Conservation (phyloP, 2,113 vertebrate species). For the Caranx ignobilis region DNA sequence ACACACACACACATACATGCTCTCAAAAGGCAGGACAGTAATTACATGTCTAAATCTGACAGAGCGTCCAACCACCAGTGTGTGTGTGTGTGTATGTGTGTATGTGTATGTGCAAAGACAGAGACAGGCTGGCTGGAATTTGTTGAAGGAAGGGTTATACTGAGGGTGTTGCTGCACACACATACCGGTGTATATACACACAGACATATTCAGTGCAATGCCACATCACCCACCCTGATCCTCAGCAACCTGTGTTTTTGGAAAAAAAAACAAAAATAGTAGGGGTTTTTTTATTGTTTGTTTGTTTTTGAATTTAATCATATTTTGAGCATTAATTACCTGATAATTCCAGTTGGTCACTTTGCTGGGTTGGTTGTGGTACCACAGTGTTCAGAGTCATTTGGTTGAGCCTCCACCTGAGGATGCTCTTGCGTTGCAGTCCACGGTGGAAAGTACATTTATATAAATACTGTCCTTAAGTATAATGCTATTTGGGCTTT, state of each 20-base stretch:
- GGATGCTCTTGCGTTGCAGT: background rate
- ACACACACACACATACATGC: constrained; percentile 11
- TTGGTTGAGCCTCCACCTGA: background rate
- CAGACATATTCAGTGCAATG: constrained; percentile 34
- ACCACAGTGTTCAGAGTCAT: background rate
- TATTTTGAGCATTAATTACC: too few species aligned
- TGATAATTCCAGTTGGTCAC: background rate
- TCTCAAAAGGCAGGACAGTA: constrained; percentile 55
- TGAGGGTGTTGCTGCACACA: constrained; percentile 49
- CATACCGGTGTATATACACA: constrained; percentile 30
- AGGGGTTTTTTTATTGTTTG: background rate
- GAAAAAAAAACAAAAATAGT: too few species aligned
- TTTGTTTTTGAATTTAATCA: background rate
- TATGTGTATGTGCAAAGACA: constrained; percentile 40
- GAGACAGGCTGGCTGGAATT: constrained; percentile 67
- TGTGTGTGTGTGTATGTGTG: constrained; percentile 51
- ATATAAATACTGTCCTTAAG: background rate
- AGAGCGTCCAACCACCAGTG: constrained; percentile 57
- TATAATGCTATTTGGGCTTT: background rate
- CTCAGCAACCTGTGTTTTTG: background rate
- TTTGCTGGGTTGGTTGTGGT: background rate
- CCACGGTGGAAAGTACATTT: background rate
- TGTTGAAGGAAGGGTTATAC: constrained; percentile 45
- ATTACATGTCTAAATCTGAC: constrained; percentile 74
- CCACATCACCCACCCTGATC: constrained; percentile 65